These are phyloP conservation scores for Chionoecetes opilio DNA, from an alignment of 1,140 invertebrate species.

Conservation along the genomic window DNA sequence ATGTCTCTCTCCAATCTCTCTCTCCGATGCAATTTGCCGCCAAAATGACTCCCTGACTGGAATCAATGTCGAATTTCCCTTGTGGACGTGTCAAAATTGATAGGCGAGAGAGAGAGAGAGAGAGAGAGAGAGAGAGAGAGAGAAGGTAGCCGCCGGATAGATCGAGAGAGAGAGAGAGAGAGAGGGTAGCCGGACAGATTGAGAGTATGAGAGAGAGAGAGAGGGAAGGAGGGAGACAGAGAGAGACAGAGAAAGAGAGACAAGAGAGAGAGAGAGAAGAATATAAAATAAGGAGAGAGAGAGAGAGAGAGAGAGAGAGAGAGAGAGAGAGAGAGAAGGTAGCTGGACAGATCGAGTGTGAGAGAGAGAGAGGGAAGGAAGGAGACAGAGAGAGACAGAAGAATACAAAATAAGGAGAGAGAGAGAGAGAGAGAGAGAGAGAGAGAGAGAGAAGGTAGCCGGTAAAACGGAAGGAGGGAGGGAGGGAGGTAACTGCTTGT, in stretches of 20 bases:
- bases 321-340: neutral
- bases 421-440: constrained; percentile 12
- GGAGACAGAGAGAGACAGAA: no score
- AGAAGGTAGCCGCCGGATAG: neutral
- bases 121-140: neutral
- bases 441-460: no score
- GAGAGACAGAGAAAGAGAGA: neutral
- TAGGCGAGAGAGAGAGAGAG: no score
- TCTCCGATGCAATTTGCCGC: no score
- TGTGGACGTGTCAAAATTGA: no score
- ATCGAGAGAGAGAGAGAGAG: neutral
- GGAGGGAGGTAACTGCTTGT: neutral
- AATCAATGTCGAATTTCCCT: no score
- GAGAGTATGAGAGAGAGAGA: neutral
- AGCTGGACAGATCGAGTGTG: neutral
- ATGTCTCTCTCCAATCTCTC: no score
- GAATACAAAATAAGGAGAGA: no score
- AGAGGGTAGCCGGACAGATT: no score
- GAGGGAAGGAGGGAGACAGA: neutral
- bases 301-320: neutral
- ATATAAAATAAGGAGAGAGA: neutral
- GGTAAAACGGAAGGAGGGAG: no score
- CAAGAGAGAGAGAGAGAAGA: neutral
- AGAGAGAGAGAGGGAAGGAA: neutral
- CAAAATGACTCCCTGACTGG: no score